These are phyloP conservation scores for Ursus arctos DNA, from an alignment of 2,113 vertebrate genomes.

Conservation along the genomic window DNA sequence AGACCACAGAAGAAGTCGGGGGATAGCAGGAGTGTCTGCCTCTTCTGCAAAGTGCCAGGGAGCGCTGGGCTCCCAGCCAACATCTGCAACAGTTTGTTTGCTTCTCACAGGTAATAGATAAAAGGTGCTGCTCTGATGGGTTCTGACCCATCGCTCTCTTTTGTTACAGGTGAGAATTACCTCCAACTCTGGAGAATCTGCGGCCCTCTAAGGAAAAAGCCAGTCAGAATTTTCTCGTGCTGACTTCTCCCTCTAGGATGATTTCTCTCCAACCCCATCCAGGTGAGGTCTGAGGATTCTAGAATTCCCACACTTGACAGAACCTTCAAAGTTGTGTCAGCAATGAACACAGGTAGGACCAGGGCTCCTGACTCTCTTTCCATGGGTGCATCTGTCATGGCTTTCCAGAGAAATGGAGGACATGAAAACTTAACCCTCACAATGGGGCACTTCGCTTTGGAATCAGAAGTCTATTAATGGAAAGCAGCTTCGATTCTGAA, in stretches of 20 bases:
- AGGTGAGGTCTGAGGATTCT: background rate
- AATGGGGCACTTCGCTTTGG: background rate
- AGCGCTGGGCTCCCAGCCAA: background rate
- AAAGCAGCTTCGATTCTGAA: background rate
- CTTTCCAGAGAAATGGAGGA: background rate
- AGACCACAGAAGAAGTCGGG: background rate
- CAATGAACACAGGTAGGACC: background rate
- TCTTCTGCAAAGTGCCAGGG: background rate
- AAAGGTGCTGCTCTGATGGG: background rate
- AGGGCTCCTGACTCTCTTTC: background rate
- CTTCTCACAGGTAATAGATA: background rate
- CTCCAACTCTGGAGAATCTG: background rate
- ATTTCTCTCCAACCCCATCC: background rate
- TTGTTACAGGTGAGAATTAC: background rate
- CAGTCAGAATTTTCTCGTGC: background rate
- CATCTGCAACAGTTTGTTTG: background rate
- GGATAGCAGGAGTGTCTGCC: background rate
- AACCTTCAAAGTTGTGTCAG: background rate
- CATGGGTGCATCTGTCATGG: background rate
- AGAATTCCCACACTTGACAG: background rate
- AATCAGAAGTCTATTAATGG: background rate
- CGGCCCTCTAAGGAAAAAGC: background rate
- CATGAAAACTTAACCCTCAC: background rate
- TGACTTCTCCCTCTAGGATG: background rate
- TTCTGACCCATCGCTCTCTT: background rate